Percentiles rank a stretch among this genome's conserved stretches.
phyloP scores from a whole-genome alignment of 64 coral and sea anemone genomes.

The Astreopora myriophthalma region DNA sequence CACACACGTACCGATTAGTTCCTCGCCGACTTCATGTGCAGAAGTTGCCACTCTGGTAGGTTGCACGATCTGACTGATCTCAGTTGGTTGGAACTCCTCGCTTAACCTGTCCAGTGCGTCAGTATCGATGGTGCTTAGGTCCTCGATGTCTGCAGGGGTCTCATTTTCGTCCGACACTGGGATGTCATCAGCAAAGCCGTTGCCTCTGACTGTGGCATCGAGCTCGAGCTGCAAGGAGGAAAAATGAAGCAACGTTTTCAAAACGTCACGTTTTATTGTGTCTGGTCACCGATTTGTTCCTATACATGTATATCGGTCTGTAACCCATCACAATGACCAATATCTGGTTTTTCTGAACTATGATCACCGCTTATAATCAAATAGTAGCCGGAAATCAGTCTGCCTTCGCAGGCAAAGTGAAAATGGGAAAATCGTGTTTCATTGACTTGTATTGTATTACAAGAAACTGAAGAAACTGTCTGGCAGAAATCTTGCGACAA shows the following conservation, averaged over 20 bases:
- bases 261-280: neutral
- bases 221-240: neutral
- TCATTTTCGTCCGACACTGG: neutral
- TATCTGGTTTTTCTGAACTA: too few species aligned
- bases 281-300: neutral
- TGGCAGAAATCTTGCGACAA: neutral
- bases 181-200: neutral
- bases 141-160: neutral
- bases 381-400: neutral
- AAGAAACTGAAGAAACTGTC: neutral
- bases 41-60: neutral
- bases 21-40: conserved; percentile 18
- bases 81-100: neutral
- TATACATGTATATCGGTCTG: too few species aligned
- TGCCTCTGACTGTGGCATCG: neutral
- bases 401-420: neutral
- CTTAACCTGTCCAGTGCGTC: neutral
- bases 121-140: conserved; percentile 21
- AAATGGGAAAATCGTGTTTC: neutral
- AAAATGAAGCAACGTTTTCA: neutral
- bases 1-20: conserved; percentile 35
- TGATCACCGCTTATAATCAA: too few species aligned
- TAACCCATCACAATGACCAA: too few species aligned
- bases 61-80: neutral
- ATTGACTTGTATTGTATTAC: neutral